phyloP scores from a whole-genome alignment of 2,113 vertebrate species.

The Pseudopipra pipra region DNA sequence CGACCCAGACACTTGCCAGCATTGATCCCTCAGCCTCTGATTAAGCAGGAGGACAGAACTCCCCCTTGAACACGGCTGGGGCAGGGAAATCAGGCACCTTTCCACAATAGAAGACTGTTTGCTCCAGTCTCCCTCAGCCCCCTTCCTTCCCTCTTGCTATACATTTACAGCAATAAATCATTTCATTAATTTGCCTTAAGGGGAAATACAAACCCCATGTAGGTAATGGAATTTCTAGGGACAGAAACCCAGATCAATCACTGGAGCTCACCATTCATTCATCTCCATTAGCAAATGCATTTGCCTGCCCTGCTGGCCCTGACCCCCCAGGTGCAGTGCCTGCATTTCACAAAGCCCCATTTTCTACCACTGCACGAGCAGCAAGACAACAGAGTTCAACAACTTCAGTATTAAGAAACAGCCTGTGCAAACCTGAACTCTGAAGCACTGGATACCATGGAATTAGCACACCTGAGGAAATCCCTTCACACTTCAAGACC shows the following conservation, averaged over 20 bases:
- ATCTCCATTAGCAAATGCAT: background rate
- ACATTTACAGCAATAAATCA: background rate
- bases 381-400: background rate
- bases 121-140: background rate
- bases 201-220: background rate
- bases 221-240: background rate
- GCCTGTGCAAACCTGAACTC: background rate
- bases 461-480: background rate
- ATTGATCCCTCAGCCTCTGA: background rate
- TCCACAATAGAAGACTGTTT: rapidly evolving
- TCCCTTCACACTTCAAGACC: background rate
- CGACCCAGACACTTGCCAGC: background rate
- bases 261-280: background rate
- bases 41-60: background rate
- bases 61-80: rapidly evolving
- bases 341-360: background rate
- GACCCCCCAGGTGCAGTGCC: background rate
- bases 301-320: background rate
- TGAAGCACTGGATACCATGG: background rate
- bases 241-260: background rate
- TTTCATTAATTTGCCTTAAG: background rate
- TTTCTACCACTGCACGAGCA: background rate
- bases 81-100: background rate
- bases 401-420: background rate
- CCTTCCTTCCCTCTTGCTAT: background rate